Conservation (phyloP, 1,140 invertebrate genomes). For the Monomorium pharaonis region DNA sequence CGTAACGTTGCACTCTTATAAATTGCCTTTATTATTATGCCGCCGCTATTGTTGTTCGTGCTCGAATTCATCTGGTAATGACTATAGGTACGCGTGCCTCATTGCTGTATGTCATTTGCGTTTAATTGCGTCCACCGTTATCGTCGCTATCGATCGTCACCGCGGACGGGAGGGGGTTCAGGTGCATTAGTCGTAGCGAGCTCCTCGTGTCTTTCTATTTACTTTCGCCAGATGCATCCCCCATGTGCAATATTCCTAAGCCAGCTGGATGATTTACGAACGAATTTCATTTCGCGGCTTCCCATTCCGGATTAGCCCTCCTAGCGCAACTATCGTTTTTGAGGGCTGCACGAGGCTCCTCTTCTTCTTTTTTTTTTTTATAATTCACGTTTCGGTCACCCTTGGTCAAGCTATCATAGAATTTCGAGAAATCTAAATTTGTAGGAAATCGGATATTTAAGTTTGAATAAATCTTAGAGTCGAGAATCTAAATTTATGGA, state of each 20-base stretch:
- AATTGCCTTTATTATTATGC: slow-evolving; percentile 58
- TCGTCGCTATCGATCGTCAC: slow-evolving; percentile 66
- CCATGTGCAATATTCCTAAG: not conserved
- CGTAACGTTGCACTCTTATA: slow-evolving; percentile 59
- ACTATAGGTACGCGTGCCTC: slow-evolving; percentile 45
- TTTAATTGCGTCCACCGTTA: slow-evolving; percentile 65
- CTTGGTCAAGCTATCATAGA: not conserved
- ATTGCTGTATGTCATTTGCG: slow-evolving; percentile 63
- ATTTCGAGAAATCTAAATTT: not conserved
- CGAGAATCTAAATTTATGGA: not conserved
- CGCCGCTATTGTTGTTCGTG: slow-evolving; percentile 50
- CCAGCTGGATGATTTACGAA: not conserved
- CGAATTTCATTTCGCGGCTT: not conserved
- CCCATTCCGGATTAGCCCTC: not conserved
- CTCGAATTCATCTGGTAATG: slow-evolving; percentile 61
- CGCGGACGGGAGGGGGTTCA: slow-evolving; percentile 38
- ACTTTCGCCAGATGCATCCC: slow-evolving; percentile 19
- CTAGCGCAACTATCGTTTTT: not conserved
- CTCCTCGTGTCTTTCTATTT: slow-evolving; percentile 35
- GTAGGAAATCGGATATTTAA: not conserved
- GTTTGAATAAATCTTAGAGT: not conserved
- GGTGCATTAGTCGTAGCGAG: slow-evolving; percentile 64
- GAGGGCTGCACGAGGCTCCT: not conserved
- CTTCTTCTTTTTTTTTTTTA: not conserved
- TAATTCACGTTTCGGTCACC: no score